Percentiles rank a stretch among this genome's conserved stretches.
Conservation (phyloP, 1,140 invertebrate genomes). For the Zaprionus davidi region DNA sequence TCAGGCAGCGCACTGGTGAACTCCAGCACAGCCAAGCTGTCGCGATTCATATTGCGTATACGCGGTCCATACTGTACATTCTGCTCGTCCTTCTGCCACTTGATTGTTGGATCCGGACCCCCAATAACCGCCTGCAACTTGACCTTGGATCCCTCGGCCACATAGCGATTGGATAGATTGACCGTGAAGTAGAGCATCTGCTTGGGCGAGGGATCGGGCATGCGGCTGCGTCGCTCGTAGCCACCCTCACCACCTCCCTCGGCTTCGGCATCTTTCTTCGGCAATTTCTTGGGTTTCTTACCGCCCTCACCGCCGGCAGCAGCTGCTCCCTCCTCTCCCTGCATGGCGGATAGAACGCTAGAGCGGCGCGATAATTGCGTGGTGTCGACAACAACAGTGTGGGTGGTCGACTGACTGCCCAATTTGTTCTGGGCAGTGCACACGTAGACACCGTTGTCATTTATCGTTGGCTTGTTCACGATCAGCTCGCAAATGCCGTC, state of each 20-base stretch:
- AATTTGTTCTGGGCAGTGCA: constrained; percentile 89
- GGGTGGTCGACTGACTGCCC: constrained; percentile 75
- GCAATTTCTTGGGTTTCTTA: constrained; percentile 56
- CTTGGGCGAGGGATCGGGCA: constrained; percentile 80
- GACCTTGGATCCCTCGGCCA: constrained; percentile 80
- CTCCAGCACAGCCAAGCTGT: constrained; percentile 85
- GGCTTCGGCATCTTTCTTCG: constrained; percentile 62
- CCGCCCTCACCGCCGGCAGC: constrained; percentile 37
- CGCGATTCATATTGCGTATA: constrained; percentile 78
- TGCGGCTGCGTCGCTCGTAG: constrained; percentile 73
- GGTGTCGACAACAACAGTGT: constrained; percentile 79
- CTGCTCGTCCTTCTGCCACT: constrained; percentile 81
- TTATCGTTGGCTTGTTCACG: constrained; percentile 87
- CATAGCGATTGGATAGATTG: constrained; percentile 79
- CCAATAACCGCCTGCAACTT: constrained; percentile 79
- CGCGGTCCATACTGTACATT: constrained; percentile 69
- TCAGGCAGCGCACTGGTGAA: constrained; percentile 82
- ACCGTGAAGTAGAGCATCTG: constrained; percentile 81
- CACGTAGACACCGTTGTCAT: constrained; percentile 89
- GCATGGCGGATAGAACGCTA: constrained; percentile 65
- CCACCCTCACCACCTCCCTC: constrained; percentile 72
- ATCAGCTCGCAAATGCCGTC: constrained; percentile 90
- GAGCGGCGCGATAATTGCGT: constrained; percentile 70
- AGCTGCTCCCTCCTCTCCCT: constrained; percentile 55
- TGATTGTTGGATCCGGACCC: constrained; percentile 75